Evolutionary conservation across 2,888 invertebrate genomes (phyloP), one percentile per base, ranked within the genome.

Genomic region (Aporophyla nigra): DNA sequence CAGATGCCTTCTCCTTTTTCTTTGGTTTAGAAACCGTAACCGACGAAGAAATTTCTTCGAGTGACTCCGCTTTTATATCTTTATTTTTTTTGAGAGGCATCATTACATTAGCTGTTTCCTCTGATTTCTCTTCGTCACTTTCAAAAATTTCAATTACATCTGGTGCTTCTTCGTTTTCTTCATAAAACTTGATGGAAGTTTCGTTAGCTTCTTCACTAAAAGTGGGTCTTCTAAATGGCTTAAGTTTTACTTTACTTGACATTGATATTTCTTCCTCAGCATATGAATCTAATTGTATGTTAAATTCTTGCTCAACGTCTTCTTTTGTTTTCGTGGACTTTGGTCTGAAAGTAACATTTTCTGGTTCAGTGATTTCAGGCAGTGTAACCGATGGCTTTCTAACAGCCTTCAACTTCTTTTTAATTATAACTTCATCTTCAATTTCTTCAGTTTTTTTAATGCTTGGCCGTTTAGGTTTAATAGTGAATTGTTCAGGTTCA

Each of bases 301-400:
- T 98, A 92, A 99, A 99, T 94, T 99, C 99, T 95, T 99, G 99
- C 91, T 99, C 98, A 21, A 99, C 98, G 89, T 98, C 98, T 96
- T 98, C 98, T 93, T 98, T 98, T 0, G 98, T 98, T 95, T 98
- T 98, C 0, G 97, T 98, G 9, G 96, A 94, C 93, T 97, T 98
- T 19, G 98, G 98, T 88, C 98, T 97, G 94, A 98, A 98, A 58
- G 98, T 98, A 0, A 98, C 98, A 87, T 97, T 98, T 96, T 98
- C 98, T 16, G 98, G 97, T 90, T 98, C 98, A 1, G 98, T 97
- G 67, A 97, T 97, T 96, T 98, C 98, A 62, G 98, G 97, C 83
- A 98, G 96, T 86, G 98, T 98, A 74, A 97, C 94, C 9, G 97
- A 97, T 59, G 97, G 96, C 91, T 98, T 98, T 89, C 97, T 97